Percentiles rank a stretch among this genome's conserved stretches.
These are phyloP conservation scores for Euclidia mi DNA, from an alignment of 2,888 invertebrate genomes.

Conservation along the genomic window DNA sequence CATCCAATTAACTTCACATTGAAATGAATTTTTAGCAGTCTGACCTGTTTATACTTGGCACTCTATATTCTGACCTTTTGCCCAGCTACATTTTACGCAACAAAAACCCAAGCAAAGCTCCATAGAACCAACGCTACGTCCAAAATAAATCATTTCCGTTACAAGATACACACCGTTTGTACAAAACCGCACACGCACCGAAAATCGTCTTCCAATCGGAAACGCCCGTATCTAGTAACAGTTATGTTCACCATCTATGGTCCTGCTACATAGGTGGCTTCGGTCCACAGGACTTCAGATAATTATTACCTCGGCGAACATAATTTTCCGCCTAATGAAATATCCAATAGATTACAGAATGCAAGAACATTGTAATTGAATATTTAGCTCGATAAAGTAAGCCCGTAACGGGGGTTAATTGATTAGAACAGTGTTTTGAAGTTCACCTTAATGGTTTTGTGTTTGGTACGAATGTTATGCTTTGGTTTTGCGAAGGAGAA, in stretches of 20 bases:
- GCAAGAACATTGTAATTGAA: conserved; percentile 41
- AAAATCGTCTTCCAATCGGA: conserved; percentile 1
- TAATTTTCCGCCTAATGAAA: conserved; percentile 65
- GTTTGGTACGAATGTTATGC: not conserved
- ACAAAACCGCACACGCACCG: not conserved
- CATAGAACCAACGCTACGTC: no score
- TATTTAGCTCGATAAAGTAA: conserved; percentile 44
- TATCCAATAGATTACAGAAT: conserved; percentile 56
- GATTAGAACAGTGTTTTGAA: conserved; percentile 18
- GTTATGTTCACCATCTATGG: not conserved
- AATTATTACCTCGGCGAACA: conserved; percentile 48
- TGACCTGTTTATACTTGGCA: no score
- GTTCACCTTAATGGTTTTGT: conserved; percentile 16
- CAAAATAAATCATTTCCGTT: no score
- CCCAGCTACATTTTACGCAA: no score
- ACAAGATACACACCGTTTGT: no score
- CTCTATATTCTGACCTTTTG: no score
- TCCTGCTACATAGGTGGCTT: conserved; percentile 5
- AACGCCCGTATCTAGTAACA: not conserved
- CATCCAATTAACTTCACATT: no score
- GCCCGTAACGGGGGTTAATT: conserved; percentile 44
- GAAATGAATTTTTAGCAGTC: no score
- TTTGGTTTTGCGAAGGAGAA: not conserved
- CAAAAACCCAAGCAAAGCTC: no score
- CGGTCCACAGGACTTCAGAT: conserved; percentile 36